A percentile compares a stretch with the other conserved stretches of the same genome.
These are phyloP conservation scores for Drosophila subquinaria DNA, from an alignment of 2,888 invertebrate species.

Conservation along the genomic window DNA sequence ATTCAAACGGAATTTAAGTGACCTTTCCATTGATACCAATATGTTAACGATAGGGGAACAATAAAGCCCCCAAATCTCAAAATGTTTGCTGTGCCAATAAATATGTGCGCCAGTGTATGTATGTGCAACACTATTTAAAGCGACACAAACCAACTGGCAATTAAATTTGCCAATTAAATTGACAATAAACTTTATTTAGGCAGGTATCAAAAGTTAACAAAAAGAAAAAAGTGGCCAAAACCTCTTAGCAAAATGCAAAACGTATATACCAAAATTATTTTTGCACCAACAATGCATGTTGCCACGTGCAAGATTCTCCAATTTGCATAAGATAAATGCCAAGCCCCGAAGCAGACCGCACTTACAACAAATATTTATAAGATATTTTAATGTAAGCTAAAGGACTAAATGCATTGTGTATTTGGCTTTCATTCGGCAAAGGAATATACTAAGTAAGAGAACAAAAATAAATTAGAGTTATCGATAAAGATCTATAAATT, in stretches of 20 bases:
- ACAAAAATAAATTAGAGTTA: too few species aligned
- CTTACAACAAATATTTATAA: constrained; percentile 30
- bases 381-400: constrained; percentile 13
- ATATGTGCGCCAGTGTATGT: too few species aligned
- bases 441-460: not conserved
- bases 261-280: constrained; percentile 11
- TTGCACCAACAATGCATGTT: not conserved
- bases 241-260: constrained; percentile 52
- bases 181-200: constrained; percentile 52
- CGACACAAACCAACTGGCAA: constrained; percentile 40
- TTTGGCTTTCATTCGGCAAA: not conserved
- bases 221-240: constrained; percentile 28
- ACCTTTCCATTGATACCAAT: too few species aligned
- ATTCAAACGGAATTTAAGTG: too few species aligned
- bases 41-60: too few species aligned
- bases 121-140: not conserved
- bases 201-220: constrained; percentile 29
- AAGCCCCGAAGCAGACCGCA: not conserved
- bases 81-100: too few species aligned
- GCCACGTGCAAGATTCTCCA: constrained; percentile 22
- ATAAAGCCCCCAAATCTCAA: too few species aligned
- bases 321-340: constrained; percentile 7
- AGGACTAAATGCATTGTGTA: not conserved
- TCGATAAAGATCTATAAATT: too few species aligned
- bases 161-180: constrained; percentile 66